Base-by-base conservation (phyloP, 2,888 invertebrate species). In the Nymphalis polychloros region DNA sequence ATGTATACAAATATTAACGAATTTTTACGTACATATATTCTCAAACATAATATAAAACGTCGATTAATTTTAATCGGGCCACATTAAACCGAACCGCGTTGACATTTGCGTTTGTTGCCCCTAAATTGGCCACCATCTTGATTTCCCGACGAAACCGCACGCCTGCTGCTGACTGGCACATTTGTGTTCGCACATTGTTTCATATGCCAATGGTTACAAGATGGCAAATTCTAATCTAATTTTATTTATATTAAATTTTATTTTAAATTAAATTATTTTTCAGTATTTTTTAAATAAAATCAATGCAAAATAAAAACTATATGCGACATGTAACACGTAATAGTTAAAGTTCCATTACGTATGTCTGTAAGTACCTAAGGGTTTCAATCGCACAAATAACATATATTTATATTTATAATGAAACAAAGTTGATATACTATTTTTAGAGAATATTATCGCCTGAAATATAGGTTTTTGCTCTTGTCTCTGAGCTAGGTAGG, bases 111-210 rank as follows among this genome's bases (percentile, higher is more conserved):
- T 77, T 73, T 67, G 77, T 76, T 55, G 23, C 17, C 52, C 16
- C 53, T 55, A 55, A 78, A 81, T 80, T 78, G 77, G 72, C 67
- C 74, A 77, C 82, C 81, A 82, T 81, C 78, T 82, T 81, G 80
- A 69, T 72, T 72, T 76, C 73, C 74, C 77, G 76, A 71, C 74
- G 73, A 76, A 79, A 81, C 80, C 81, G 73, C 80, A 79, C 72
- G 75, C 78, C 76, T 78, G 79, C 73, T 72, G 75, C 67, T 78
- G 77, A 77, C 78, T 74, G 78, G 67, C 76, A 76, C 77, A 78
- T 77, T 77, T 77, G 71, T 73, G 78, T 78, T 79, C 76, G 75
- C 76, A 76, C 76, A 75, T 72, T 59, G 70, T 75, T 71, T 71
- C 69, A 71, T 69, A 72, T 70, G 73, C 64, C 72, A 73, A 73